These are phyloP conservation scores for Diadema setosum DNA, from an alignment of 35 echinoderm and acorn worm genomes.

Conservation along the genomic window DNA sequence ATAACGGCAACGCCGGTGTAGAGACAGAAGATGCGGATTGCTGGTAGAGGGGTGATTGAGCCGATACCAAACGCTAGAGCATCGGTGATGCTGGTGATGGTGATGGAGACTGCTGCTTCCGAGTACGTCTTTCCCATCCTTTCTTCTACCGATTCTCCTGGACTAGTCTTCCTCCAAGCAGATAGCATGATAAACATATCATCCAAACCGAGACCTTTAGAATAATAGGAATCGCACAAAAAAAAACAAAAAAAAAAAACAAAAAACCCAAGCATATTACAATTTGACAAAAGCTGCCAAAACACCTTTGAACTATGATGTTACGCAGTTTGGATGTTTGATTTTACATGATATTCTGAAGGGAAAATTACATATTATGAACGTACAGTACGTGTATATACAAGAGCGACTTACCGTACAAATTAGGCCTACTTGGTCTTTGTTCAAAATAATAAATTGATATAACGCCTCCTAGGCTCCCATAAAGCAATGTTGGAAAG, in stretches of 20 bases:
- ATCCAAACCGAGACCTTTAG: constrained; percentile 86
- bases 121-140: constrained; percentile 76
- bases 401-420: background rate
- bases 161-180: constrained; percentile 78
- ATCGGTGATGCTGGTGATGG: constrained; percentile 94
- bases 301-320: background rate
- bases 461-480: too few species aligned
- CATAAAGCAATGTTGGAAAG: too few species aligned
- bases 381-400: too few species aligned
- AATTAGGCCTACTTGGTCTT: background rate
- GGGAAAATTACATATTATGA: too few species aligned
- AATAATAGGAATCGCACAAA: too few species aligned
- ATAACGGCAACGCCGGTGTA: constrained; percentile 84
- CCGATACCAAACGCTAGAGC: constrained; percentile 81
- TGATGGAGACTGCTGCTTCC: constrained; percentile 97
- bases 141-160: constrained; percentile 48
- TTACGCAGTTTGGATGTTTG: background rate
- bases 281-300: background rate
- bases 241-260: constrained; percentile 15
- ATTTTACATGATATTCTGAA: background rate
- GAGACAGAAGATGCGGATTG: constrained; percentile 83
- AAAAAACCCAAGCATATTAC: background rate
- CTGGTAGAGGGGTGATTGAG: constrained; percentile 70
- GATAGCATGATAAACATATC: constrained; percentile 98
- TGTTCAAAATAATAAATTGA: too few species aligned